These are phyloP conservation scores for Psephotus haematonotus DNA, from an alignment of 2,113 vertebrate species.

Conservation along the genomic window DNA sequence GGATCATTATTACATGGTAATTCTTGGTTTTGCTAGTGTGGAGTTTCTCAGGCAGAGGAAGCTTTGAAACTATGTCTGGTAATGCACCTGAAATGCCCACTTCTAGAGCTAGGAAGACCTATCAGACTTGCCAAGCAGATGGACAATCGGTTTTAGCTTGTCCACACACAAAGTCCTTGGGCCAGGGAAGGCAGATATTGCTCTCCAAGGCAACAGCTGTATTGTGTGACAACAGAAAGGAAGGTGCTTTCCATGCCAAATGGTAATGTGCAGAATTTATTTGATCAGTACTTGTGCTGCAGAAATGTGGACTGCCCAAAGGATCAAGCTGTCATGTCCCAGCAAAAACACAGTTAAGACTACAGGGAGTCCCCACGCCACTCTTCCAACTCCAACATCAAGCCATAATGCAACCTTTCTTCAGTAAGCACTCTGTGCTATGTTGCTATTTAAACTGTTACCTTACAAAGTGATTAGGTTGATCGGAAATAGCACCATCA, in stretches of 20 bases:
- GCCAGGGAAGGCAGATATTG: not conserved
- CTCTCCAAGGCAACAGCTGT: not conserved
- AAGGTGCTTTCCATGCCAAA: slow-evolving; percentile 6
- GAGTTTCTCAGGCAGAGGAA: not conserved
- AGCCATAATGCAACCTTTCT: not conserved
- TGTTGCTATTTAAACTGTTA: not conserved
- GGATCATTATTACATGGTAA: not conserved
- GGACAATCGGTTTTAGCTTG: not conserved
- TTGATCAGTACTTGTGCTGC: not conserved
- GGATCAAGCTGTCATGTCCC: not conserved
- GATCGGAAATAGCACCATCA: not conserved
- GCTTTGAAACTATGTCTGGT: not conserved
- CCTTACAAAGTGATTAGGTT: not conserved
- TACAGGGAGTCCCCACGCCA: not conserved
- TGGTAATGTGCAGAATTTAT: not conserved
- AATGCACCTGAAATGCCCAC: not conserved
- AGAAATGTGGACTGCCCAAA: not conserved
- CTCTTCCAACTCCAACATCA: not conserved
- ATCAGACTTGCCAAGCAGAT: not conserved
- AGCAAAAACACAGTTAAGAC: not conserved
- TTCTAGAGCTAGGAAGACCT: not conserved
- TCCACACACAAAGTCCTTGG: not conserved
- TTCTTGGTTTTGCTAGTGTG: not conserved
- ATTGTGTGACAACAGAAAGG: not conserved
- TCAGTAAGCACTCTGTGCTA: not conserved